phyloP scores from a whole-genome alignment of 2,797 vertebrate genomes.

The Glyptemys insculpta region DNA sequence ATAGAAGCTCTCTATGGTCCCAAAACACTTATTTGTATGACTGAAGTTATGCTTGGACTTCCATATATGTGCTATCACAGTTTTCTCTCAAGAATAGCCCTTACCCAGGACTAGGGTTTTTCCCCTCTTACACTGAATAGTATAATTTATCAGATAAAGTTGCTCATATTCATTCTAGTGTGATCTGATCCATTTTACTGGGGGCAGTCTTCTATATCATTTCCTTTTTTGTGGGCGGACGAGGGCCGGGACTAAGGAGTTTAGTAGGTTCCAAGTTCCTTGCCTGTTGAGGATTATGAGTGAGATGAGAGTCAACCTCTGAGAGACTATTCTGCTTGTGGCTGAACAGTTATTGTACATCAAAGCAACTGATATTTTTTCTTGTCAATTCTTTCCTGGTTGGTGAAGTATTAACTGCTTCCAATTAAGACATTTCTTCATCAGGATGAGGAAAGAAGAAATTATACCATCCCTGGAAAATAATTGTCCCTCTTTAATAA shows the following conservation, averaged over 20 bases:
- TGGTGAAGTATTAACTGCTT: background rate
- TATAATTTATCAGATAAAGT: constrained; percentile 8
- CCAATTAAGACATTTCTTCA: background rate
- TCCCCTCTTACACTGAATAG: background rate
- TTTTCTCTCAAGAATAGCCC: background rate
- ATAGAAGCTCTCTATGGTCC: too few relatives aligned
- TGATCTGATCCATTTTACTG: background rate
- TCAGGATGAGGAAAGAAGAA: background rate
- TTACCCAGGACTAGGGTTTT: background rate
- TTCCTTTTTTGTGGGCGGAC: background rate
- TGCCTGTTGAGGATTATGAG: background rate
- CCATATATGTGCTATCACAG: background rate
- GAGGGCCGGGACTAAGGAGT: background rate
- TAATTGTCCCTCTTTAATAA: background rate
- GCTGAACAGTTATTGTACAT: background rate
- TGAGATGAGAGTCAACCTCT: background rate
- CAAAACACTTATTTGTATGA: background rate
- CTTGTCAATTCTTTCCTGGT: background rate
- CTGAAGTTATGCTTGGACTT: background rate
- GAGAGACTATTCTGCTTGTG: background rate
- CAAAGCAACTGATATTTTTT: background rate
- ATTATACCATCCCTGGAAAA: background rate
- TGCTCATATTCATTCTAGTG: background rate
- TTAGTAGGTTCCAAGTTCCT: background rate
- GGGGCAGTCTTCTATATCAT: background rate